Evolutionary conservation across 2,113 vertebrate species (phyloP), one percentile per base, ranked within the genome.

Genomic region (Accipiter cooperii): DNA sequence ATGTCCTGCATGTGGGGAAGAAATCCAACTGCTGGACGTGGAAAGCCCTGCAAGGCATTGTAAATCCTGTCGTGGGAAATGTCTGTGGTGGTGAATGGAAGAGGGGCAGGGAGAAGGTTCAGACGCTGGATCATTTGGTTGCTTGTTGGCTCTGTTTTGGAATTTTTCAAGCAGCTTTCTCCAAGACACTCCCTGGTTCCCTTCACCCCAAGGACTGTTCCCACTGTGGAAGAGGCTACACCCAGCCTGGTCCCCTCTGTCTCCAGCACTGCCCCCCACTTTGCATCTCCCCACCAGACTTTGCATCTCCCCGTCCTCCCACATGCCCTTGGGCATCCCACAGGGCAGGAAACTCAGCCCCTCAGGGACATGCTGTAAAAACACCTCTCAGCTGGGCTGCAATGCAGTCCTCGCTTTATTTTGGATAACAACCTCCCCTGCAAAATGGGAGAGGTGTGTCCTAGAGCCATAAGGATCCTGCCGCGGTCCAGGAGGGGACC

Each of bases 391-490:
- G 12, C 29, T 69, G 52, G 31, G 19, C 61, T 80, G 52, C 36
- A 51, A 1, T 7, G 1, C n/a, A 40, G 42, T 34, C 17, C 44
- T 94, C 8, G 1, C 28, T 29, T 75, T 17, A 58, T 47, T 71
- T 86, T 3, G 2, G 90, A 4, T 18, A 26, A 15, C n/a, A 57
- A 1, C 17, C 5, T 40, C 18, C 31, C 3, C 3, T 13, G 49
- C 34, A 42, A 82, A 18, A 54, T 10, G 36, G 40, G 46, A 34
- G 65, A 36, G 12, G 26, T 33, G 42, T 87, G 55, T 13, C 76
- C 16, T 10, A n/a, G n/a, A 63, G 49, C 63, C 3, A 0, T 5
- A 12, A 4, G 7, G 54, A n/a, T 63, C 49, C 51, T 3, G 0
- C 51, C 40, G 64, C 19, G 42, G 19, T 3, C 36, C 55, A 5